Conservation (phyloP, 2,797 vertebrate genomes). For the Peromyscus melanophrys region DNA sequence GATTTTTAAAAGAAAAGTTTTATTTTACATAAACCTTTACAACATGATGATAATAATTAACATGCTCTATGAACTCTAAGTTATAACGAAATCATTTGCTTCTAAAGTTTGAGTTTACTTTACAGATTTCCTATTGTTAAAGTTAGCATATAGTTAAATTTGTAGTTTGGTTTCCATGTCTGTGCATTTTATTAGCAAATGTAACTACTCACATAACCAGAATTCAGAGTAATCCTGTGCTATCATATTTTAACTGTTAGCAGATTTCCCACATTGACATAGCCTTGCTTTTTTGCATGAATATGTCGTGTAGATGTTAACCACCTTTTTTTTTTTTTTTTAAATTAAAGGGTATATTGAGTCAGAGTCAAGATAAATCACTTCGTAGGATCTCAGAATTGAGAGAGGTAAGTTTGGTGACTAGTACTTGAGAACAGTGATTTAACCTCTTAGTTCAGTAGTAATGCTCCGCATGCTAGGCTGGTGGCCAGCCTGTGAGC, state of each 20-base stretch:
- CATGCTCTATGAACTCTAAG: not conserved
- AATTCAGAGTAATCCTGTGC: not conserved
- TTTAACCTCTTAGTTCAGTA: constrained; percentile 38
- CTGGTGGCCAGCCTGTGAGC: not conserved
- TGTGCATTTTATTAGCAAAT: not conserved
- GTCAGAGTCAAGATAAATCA: constrained; percentile 98
- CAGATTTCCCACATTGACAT: not conserved
- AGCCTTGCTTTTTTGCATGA: constrained; percentile 57
- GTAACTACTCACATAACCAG: not conserved
- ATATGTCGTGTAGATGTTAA: constrained; percentile 59
- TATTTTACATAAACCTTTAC: not conserved
- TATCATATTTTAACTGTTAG: not conserved
- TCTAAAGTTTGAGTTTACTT: constrained; percentile 5
- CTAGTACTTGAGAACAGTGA: constrained; percentile 8
- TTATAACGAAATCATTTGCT: constrained; percentile 27
- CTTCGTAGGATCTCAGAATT: constrained; percentile 97
- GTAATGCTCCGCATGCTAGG: not conserved
- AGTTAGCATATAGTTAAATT: not conserved
- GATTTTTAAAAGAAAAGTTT: not conserved
- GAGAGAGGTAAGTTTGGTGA: constrained; percentile 92
- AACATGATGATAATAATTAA: constrained; percentile 10
- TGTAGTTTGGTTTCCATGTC: not conserved
- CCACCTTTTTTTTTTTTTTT: not conserved
- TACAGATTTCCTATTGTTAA: not conserved
- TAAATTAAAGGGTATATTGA: constrained; percentile 93